These are phyloP conservation scores for Hippocampus guttulatus DNA, from an alignment of 2,113 vertebrate species.

Conservation along the genomic window DNA sequence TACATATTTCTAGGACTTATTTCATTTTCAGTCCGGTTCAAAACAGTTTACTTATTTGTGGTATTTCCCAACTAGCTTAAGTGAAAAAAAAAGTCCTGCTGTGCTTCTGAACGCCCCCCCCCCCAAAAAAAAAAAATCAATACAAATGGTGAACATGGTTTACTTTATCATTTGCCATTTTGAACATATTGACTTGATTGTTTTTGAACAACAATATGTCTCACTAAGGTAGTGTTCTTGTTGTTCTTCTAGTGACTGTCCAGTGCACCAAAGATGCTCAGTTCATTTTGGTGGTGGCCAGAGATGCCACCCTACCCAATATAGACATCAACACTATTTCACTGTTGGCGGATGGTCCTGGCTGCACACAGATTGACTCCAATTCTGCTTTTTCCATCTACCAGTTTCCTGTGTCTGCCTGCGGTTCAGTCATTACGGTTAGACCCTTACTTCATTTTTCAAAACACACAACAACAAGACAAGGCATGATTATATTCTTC, in stretches of 20 bases:
- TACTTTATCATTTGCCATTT: not conserved
- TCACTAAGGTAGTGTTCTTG: not conserved
- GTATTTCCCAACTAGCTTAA: not conserved
- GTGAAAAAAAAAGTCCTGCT: not conserved
- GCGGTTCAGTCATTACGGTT: slow-evolving; percentile 59
- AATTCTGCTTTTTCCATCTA: slow-evolving; percentile 62
- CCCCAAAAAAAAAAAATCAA: not conserved
- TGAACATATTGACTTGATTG: not conserved
- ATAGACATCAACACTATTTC: slow-evolving; percentile 41
- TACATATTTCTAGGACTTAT: not conserved
- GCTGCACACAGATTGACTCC: slow-evolving; percentile 46
- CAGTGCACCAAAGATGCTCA: slow-evolving; percentile 66
- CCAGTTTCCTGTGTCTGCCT: slow-evolving; percentile 60
- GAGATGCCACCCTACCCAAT: slow-evolving; percentile 53
- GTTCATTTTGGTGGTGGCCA: slow-evolving; percentile 63
- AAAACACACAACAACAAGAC: not conserved
- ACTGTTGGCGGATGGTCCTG: slow-evolving; percentile 24
- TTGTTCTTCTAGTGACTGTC: slow-evolving; percentile 58
- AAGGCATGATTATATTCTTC: not conserved
- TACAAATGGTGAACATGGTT: not conserved
- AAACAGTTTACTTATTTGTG: not conserved
- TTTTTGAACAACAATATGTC: not conserved
- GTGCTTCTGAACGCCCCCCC: too few relatives aligned
- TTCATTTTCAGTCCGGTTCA: not conserved
- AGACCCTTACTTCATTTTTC: slow-evolving; percentile 6